A percentile compares a stretch with the other conserved stretches of the same genome.
Evolutionary conservation across 2,888 invertebrate genomes (phyloP).

Genomic region (Dorcus hopei): DNA sequence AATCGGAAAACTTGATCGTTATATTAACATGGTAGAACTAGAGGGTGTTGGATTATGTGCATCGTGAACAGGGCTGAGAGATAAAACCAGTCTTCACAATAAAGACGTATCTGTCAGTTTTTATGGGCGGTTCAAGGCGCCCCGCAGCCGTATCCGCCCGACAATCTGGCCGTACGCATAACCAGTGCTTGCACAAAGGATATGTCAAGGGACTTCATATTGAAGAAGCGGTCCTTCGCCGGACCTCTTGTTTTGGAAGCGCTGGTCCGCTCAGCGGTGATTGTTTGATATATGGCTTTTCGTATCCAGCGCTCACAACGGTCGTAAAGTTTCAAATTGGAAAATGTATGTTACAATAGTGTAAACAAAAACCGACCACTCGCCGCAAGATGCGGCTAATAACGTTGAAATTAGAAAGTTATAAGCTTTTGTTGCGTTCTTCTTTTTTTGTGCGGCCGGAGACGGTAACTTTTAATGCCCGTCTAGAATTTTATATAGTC

Average conservation of each 20-base stretch:
- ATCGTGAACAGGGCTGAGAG: slow-evolving; percentile 20
- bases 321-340: slow-evolving; percentile 31
- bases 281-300: slow-evolving; percentile 34
- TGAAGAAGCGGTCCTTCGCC: background rate
- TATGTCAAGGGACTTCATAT: background rate
- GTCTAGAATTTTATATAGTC: no score
- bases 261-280: slow-evolving; percentile 30
- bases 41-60: slow-evolving; percentile 18
- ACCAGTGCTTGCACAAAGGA: slow-evolving; percentile 18
- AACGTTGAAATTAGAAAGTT: background rate
- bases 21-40: slow-evolving; percentile 15
- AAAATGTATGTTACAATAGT: slow-evolving; percentile 23
- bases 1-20: background rate
- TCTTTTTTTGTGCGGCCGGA: background rate
- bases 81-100: slow-evolving; percentile 43
- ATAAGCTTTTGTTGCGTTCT: background rate
- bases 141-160: slow-evolving; percentile 38
- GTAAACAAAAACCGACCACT: slow-evolving; percentile 25
- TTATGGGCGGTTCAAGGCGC: slow-evolving; percentile 43
- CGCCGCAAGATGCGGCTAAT: background rate
- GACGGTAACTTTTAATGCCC: no score
- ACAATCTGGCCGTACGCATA: slow-evolving; percentile 31
- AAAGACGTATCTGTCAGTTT: slow-evolving; percentile 50
- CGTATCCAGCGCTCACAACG: slow-evolving; percentile 22
- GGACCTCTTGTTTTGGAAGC: slow-evolving; percentile 8